phyloP scores from a whole-genome alignment of 2,888 invertebrate species.

The Drosophila kambysellisi region DNA sequence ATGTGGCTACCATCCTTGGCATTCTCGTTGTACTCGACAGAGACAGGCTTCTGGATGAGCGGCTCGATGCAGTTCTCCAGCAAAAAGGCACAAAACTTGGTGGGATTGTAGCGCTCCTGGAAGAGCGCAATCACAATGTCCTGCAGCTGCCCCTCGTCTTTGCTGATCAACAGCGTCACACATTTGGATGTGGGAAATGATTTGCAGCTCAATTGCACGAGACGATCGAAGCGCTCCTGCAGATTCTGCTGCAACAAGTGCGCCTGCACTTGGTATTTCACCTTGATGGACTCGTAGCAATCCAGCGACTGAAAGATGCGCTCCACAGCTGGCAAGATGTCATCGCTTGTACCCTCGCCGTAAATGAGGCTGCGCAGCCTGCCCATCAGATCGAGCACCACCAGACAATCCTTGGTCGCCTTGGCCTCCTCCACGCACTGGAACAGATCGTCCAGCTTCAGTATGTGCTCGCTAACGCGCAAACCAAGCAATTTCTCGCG shows the following conservation, averaged over 20 bases:
- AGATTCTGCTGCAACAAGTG: constrained; percentile 83
- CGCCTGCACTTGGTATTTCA: constrained; percentile 82
- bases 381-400: constrained; percentile 79
- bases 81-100: constrained; percentile 82
- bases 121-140: constrained; percentile 83
- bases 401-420: constrained; percentile 79
- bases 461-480: constrained; percentile 81
- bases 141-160: constrained; percentile 78
- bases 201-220: constrained; percentile 83
- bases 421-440: constrained; percentile 84
- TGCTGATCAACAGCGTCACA: constrained; percentile 82
- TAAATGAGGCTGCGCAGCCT: constrained; percentile 80
- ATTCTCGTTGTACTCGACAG: constrained; percentile 74
- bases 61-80: constrained; percentile 84
- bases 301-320: constrained; percentile 79
- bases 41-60: constrained; percentile 83
- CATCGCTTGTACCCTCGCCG: constrained; percentile 48
- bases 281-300: constrained; percentile 83
- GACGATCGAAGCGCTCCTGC: constrained; percentile 82
- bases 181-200: constrained; percentile 83
- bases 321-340: constrained; percentile 66
- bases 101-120: constrained; percentile 83
- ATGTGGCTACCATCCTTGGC: constrained; percentile 67
- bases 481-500: constrained; percentile 87
- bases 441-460: constrained; percentile 86